Base-by-base conservation (phyloP, 2,888 invertebrate species). In the Saturnia pavonia region DNA sequence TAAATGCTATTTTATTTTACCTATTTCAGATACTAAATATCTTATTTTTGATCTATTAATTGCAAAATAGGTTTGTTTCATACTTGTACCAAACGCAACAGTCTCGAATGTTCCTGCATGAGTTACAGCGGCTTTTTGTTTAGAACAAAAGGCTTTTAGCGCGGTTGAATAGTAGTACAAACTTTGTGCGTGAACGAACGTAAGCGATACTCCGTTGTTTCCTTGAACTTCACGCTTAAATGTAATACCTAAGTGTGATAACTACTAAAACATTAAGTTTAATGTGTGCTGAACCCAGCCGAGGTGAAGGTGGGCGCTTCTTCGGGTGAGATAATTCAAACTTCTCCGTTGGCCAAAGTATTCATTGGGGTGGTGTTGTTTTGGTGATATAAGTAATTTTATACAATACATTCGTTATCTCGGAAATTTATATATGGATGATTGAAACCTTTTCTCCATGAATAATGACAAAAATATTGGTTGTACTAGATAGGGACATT, bases 41-140 rank as follows among this genome's bases (percentile, higher is more conserved):
- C n/a, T 54, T 54, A 2, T 11, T 8, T 9, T n/a, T n/a, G 22
- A 60, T 60, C 9, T 60, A 0, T 27, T 25, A 60, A 60, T 7
- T 27, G 25, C 14, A 25, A 3, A 60, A 27, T 60, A 60, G 14
- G 16, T 65, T 71, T 48, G 69, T 73, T 68, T 74, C 54, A 74
- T 70, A 66, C 78, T 82, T 82, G 76, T 74, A 76, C 78, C 78
- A 77, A 40, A 25, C 65, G 40, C 67, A 66, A 69, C 72, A 75
- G 76, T 82, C 78, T 82, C 78, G 81, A 85, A 82, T 84, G 82
- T 83, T 82, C 81, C 83, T 84, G 84, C 84, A 88, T 86, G 87
- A 89, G 85, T 88, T 84, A 89, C 83, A 83, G 77, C 78, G 80
- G 84, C 84, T 83, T 89, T 87, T 88, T 86, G 88, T 85, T 83